Conservation (phyloP, 2,888 invertebrate genomes). For the Apamea crenata region DNA sequence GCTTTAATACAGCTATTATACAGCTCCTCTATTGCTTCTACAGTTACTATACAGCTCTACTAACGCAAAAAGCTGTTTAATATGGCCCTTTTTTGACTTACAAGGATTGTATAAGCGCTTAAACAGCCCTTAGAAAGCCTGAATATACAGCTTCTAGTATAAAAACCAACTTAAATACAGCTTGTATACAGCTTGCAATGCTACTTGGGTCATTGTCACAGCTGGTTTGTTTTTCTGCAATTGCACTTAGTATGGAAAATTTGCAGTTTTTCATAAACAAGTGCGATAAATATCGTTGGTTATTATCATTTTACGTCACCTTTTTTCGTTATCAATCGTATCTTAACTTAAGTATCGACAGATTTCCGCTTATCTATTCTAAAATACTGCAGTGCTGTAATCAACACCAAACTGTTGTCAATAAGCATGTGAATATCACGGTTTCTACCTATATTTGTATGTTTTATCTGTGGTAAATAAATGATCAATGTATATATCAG, state of each 20-base stretch:
- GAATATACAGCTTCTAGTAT: too few relatives aligned
- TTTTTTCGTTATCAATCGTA: constrained; percentile 21
- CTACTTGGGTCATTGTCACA: not conserved
- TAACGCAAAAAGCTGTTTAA: too few relatives aligned
- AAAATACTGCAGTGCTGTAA: constrained; percentile 39
- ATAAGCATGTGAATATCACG: constrained; percentile 40
- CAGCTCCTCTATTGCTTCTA: too few relatives aligned
- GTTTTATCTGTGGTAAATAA: constrained; percentile 15
- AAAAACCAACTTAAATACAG: too few relatives aligned
- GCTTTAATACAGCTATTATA: not conserved
- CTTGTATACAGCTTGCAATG: too few relatives aligned
- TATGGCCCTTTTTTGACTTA: too few relatives aligned
- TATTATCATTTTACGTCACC: constrained; percentile 35
- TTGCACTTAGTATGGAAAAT: constrained; percentile 38
- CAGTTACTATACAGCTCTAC: not conserved
- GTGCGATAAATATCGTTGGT: constrained; percentile 23
- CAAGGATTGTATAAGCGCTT: too few relatives aligned
- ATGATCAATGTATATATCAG: constrained; percentile 15
- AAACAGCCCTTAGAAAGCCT: too few relatives aligned
- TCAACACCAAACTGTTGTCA: constrained; percentile 21
- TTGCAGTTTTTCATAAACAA: constrained; percentile 40
- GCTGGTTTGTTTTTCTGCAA: not conserved
- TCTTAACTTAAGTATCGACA: constrained; percentile 28
- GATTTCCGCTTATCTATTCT: constrained; percentile 25
- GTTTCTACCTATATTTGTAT: constrained; percentile 17